Evolutionary conservation across 2,113 vertebrate species (phyloP), one percentile per base, ranked within the genome.

Genomic region (Spea bombifrons): DNA sequence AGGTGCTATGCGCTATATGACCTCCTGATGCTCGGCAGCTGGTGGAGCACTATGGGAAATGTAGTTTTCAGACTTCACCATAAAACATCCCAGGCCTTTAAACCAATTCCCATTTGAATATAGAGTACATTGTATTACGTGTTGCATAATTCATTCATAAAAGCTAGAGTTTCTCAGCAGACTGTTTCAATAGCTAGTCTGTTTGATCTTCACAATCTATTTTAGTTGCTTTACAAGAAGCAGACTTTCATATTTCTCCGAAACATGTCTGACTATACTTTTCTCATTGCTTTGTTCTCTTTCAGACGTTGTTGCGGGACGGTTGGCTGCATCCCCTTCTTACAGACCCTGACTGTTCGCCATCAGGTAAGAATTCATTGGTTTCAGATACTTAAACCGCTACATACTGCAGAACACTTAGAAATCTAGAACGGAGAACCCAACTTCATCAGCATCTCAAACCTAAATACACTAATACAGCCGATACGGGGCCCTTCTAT

Each of bases 81-180:
- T 1, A 30, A 30, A 55, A 46, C 49, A 55, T 67, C 46, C 64
- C 74, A 7, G 30, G 16, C 59, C 64, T 66, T 7, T 2, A 30
- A 30, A 30, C 50, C 4, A 53, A 8, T 45, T 73, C 45, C 16
- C 64, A 49, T 75, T 75, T 75, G 74, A 75, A 75, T 63, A 57
- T 44, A 7, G 7, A 17, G 5, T 17, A 67, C 63, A 66, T 67
- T 49, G 53, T 55, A 66, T 75, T 75, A 75, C 64, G 63, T 66
- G 74, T 48, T 53, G 74, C 67, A 66, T 75, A 75, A 53, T 75
- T 75, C 74, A 67, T 75, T 43, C 46, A 66, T 7, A 4, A 47
- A 50, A 55, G 74, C 74, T 64, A 67, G 55, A 45, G 50, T 45
- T n/a, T 4, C 13, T 5, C 9, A 45, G 50, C 55, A 43, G 67